Evolutionary conservation across 92 coral and sea anemone species (phyloP), one percentile per base, ranked within the genome.

Genomic region (Epizoanthus ramosus): DNA sequence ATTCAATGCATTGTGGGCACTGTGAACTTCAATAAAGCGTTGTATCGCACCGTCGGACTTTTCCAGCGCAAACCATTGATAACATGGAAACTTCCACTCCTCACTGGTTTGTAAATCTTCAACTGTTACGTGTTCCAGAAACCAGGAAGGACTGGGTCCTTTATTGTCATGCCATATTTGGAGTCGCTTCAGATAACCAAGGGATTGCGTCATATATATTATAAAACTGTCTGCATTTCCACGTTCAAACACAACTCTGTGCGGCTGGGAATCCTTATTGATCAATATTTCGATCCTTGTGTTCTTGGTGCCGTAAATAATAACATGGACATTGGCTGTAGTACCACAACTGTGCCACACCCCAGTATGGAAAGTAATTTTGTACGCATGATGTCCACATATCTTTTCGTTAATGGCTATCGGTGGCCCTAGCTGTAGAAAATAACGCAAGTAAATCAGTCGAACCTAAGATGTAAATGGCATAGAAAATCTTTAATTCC

Each of bases 31-130:
- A 2, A 90, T 21, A 8, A 65, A 15, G 9, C 90, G 65, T 68
- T 90, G 91, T 6, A 73, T 77, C 66, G 25, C 66, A 17, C 91
- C 85, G 60, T 90, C 91, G 19, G 58, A 85, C 57, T 60, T 79
- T 81, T 83, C 81, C 0, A 86, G 81, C 12, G 89, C 85, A 22
- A 89, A 76, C 92, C 92, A 89, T 57, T 84, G 87, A 75, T 73
- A 72, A 74, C 80, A 79, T 3, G 87, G 76, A 67, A 90, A 87
- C 5, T 16, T 37, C 93, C 91, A 87, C 12, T 60, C 56, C 1
- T 65, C 57, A 2, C 56, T 66, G 13, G 18, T n/a, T 18, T 81
- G 69, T 21, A 50, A 53, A 58, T 87, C 81, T 10, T 39, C 7
- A n/a, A 87, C 28, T 6, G 53, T 50, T 5, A 81, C 84, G 56